A percentile compares a stretch with the other conserved stretches of the same genome.
These are phyloP conservation scores for Microcebus jonahi DNA, from an alignment of 2,113 vertebrate genomes.

Conservation along the genomic window DNA sequence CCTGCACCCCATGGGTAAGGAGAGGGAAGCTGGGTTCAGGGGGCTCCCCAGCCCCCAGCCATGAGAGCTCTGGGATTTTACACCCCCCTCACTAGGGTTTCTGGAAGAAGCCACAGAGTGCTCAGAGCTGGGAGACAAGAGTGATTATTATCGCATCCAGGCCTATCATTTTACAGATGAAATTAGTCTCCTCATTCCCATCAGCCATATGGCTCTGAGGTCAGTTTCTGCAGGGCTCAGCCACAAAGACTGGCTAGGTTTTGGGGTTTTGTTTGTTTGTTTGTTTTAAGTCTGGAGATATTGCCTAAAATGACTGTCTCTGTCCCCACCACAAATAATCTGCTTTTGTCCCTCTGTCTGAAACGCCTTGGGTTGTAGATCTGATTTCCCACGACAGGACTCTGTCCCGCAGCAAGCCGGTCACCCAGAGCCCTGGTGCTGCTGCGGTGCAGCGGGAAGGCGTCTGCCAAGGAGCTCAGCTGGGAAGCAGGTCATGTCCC, in stretches of 20 bases:
- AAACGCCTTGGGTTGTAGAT: constrained; percentile 1
- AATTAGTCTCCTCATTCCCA: constrained; percentile 67
- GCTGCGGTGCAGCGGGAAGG: rapidly evolving
- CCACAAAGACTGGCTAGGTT: constrained; percentile 28
- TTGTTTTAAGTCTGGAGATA: constrained; percentile 27
- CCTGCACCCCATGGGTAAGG: background rate
- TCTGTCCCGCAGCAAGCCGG: background rate
- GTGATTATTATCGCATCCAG: constrained; percentile 68
- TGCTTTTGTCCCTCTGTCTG: constrained; percentile 21
- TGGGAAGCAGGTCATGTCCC: background rate
- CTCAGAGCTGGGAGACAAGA: constrained; percentile 34
- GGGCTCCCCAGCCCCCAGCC: background rate
- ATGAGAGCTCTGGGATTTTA: background rate
- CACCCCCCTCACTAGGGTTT: background rate
- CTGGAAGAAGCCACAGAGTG: constrained; percentile 55
- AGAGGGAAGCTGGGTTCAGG: rapidly evolving
- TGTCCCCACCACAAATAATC: constrained; percentile 72
- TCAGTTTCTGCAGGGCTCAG: constrained; percentile 54
- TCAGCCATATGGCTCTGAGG: constrained; percentile 56
- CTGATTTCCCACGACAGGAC: background rate
- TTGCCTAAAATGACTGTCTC: constrained; percentile 69
- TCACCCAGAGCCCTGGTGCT: background rate
- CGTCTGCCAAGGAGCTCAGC: background rate
- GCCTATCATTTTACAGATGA: constrained; percentile 75
- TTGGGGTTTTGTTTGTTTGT: background rate